Evolutionary conservation across 2,888 invertebrate genomes (phyloP), one percentile per base, ranked within the genome.

Genomic region (Oscheius sp.): DNA sequence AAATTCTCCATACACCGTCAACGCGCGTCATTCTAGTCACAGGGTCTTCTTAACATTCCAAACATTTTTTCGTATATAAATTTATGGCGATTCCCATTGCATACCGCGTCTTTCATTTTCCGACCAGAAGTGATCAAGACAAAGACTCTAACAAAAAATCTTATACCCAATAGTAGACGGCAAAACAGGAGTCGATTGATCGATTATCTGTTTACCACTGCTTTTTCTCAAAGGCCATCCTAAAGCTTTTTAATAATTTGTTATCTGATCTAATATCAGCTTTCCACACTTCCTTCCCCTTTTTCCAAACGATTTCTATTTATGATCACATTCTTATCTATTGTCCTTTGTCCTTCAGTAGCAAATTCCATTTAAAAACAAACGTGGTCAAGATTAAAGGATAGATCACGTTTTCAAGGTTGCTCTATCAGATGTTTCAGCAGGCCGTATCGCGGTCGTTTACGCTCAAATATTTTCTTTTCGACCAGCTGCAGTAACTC

Each of bases 371-470:
- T 14, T 3, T 12, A 5, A 24, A 4, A 47, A 36, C 8, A 36
- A 9, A 9, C 36, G 36, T 36, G 14, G 14, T 9, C 8, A 41
- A 41, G 41, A 41, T 41, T 41, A 12, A 12, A 47, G 47, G 47
- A 22, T 47, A 47, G 24, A 47, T 20, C 47, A 22, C 47, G 47
- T 47, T 47, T 47, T 47, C 47, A 33, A 33, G 54, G 54, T 54
- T 33, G 54, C 54, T 20, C 9, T 54, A 54, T 54, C 54, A 54
- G 33, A 30, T 59, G 59, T 59, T 59, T 59, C 59, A 44, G 59
- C 59, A 59, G 59, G 44, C 44, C 59, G 41, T 41, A 38, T 59
- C 59, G 59, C 59, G 59, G 59, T 44, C 59, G 26, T 59, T 59
- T 44, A 44, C 59, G 59, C n/a, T n/a, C n/a, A n/a, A n/a, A n/a